A percentile compares a stretch with the other conserved stretches of the same genome.
phyloP scores from a whole-genome alignment of 2,797 vertebrate species.

The Chanos chanos region DNA sequence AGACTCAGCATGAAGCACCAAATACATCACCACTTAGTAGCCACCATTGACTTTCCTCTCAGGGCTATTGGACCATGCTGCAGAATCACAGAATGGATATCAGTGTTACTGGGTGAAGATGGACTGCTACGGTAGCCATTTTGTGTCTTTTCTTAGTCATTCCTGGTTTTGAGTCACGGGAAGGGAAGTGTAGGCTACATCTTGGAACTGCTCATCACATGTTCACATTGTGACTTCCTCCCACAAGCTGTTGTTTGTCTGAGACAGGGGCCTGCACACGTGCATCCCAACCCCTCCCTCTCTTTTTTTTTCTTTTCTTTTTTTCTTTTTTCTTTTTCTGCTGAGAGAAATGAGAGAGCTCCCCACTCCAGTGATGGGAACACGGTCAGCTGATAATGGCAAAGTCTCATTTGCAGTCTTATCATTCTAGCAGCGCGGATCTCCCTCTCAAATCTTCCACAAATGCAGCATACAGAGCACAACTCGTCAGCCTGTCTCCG shows the following conservation, averaged over 20 bases:
- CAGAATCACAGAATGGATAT: slow-evolving; percentile 14
- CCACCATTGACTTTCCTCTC: too few species aligned
- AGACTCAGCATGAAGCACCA: too few species aligned
- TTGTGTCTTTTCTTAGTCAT: not conserved
- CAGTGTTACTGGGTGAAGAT: not conserved
- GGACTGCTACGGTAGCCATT: slow-evolving; percentile 5
- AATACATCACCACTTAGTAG: too few species aligned
- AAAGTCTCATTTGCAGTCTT: slow-evolving; percentile 26
- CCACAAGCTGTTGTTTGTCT: slow-evolving; percentile 41
- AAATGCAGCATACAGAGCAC: slow-evolving; percentile 1
- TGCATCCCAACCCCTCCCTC: too few species aligned
- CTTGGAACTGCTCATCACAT: slow-evolving; percentile 33
- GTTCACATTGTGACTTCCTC: slow-evolving; percentile 31
- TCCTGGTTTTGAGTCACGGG: not conserved
- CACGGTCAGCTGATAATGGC: slow-evolving; percentile 26
- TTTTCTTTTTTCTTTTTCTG: not conserved
- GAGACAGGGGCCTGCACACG: too few species aligned
- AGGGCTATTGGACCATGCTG: slow-evolving; percentile 16
- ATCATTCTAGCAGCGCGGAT: slow-evolving; percentile 19
- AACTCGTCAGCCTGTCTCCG: not conserved
- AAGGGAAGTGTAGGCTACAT: slow-evolving; percentile 9
- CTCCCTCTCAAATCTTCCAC: not conserved
- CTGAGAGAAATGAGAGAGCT: slow-evolving; percentile 13
- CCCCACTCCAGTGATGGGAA: slow-evolving; percentile 1
- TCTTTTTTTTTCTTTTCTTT: not conserved